A percentile compares a stretch with the other conserved stretches of the same genome.
Evolutionary conservation across 2,113 vertebrate species (phyloP).

Genomic region (Muntiacus muntjak): DNA sequence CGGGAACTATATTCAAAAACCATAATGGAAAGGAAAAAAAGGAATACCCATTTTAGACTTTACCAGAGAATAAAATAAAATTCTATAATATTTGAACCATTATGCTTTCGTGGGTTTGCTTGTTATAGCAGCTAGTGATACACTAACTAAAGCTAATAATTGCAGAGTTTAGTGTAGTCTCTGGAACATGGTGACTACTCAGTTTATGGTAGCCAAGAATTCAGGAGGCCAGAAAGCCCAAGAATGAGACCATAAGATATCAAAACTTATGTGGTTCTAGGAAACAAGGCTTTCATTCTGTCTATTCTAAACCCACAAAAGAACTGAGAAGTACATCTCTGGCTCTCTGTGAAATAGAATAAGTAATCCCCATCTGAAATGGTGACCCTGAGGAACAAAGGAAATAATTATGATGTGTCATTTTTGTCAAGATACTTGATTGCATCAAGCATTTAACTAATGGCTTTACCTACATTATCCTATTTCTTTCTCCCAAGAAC

Average conservation of each 20-base stretch:
- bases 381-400: background rate
- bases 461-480: background rate
- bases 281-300: background rate
- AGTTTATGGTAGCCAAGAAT: background rate
- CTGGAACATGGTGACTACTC: background rate
- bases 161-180: background rate
- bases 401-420: background rate
- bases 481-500: background rate
- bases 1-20: background rate
- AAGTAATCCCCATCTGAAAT: background rate
- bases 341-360: background rate
- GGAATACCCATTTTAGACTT: background rate
- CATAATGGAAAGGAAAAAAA: background rate
- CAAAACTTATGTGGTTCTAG: background rate
- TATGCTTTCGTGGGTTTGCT: background rate
- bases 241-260: background rate
- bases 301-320: constrained; percentile 7
- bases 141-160: background rate
- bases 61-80: background rate
- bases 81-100: background rate
- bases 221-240: background rate
- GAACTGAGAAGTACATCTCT: background rate
- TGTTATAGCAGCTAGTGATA: background rate
- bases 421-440: background rate
- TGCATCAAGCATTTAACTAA: background rate